A percentile compares a stretch with the other conserved stretches of the same genome.
Conservation (phyloP, 2,113 vertebrate species). For the Laterallus jamaicensis region DNA sequence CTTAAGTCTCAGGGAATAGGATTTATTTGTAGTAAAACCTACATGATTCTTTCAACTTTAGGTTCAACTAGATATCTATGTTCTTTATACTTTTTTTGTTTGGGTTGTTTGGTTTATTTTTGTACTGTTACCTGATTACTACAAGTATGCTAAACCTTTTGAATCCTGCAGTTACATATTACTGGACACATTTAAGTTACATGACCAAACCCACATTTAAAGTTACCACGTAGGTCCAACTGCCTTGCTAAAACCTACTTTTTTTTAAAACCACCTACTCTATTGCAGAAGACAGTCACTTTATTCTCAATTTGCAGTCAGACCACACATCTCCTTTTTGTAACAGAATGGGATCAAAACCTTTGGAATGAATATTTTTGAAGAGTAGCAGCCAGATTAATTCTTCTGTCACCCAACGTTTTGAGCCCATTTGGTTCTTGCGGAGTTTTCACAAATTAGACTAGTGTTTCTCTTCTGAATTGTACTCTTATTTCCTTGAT, state of each 20-base stretch:
- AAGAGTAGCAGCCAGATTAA: not conserved
- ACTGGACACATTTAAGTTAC: not conserved
- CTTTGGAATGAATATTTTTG: not conserved
- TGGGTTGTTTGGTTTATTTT: no score
- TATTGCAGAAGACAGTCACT: not conserved
- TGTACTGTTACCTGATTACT: not conserved
- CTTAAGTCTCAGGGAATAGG: not conserved
- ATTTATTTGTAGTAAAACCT: not conserved
- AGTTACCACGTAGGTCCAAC: not conserved
- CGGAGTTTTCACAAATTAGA: not conserved
- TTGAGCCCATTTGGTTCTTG: not conserved
- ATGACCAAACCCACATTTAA: not conserved
- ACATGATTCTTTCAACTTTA: not conserved
- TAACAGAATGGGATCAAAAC: not conserved
- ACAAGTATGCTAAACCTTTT: not conserved
- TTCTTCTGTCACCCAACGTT: not conserved
- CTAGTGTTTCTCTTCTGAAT: not conserved
- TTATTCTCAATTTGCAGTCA: not conserved
- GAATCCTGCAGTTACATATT: not conserved
- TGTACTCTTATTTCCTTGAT: not conserved
- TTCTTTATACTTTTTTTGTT: not conserved
- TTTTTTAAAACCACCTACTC: not conserved
- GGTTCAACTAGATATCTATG: not conserved
- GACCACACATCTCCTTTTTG: not conserved
- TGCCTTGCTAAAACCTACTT: not conserved